Evolutionary conservation across 2,888 invertebrate genomes (phyloP), one percentile per base, ranked within the genome.

Genomic region (Habrosyne pyritoides): DNA sequence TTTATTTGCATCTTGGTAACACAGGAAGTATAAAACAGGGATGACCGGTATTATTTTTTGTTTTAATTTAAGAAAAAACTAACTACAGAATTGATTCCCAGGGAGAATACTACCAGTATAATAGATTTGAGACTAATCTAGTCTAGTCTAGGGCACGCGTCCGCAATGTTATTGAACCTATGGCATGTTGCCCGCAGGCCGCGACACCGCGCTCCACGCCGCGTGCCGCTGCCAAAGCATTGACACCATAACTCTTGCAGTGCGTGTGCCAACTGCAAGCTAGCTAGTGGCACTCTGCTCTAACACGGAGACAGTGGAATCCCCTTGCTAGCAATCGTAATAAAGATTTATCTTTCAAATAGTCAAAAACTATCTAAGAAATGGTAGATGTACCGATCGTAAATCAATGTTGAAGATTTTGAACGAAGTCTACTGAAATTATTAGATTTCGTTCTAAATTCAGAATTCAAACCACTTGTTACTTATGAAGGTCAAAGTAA

Each of bases 221-320:
- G 64, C 64, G 50, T 53, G 51, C 62, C 67, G 55, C 64, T 79
- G 83, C 80, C 82, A 80, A 80, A 68, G 67, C 67, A 68, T 72
- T 75, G 71, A 67, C 75, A 70, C 72, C 64, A 72, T 72, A 73
- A 70, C 70, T 74, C 69, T 54, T 57, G 53, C 4, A 56, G 14
- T 12, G 48, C 46, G 61, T 64, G 61, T 68, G 70, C 70, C 70
- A 70, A 70, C 60, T 60, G 61, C 53, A 56, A 57, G 57, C 58
- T 28, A 28, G 42, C 14, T 28, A 14, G 30, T 12, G 14, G 5
- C 24, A 24, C 24, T 24, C 24, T 24, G n/a, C n/a, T n/a, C n/a
- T n/a, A 24, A 24, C 4, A 24, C 28, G 21, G 50, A 10, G 28
- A 28, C 28, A 28, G 10, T 18, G 50, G 50, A 18, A 50, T 28